Percentiles rank a stretch among this genome's conserved stretches.
Conservation (phyloP, 35 echinoderm and acorn worm species). For the Heliocidaris tuberculata region DNA sequence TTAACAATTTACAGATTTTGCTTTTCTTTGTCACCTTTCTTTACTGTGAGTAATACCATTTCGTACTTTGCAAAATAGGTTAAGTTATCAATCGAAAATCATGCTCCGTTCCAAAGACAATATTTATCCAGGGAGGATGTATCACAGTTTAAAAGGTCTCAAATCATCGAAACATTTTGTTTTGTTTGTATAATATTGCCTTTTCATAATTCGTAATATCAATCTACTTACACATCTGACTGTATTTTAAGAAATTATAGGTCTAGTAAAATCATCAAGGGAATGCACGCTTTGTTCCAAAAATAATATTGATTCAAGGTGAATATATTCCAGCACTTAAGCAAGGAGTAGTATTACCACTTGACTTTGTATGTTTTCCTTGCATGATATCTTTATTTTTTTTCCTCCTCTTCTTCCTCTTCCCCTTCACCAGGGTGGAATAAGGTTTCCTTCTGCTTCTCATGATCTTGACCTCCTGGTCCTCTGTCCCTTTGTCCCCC, state of each 20-base stretch:
- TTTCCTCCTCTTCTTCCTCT: background rate
- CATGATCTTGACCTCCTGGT: background rate
- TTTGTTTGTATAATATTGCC: background rate
- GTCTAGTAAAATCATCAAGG: background rate
- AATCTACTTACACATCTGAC: background rate
- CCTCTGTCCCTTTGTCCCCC: background rate
- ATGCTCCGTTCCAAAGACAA: background rate
- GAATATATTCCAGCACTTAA: slow-evolving; percentile 1
- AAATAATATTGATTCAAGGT: background rate
- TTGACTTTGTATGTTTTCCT: background rate
- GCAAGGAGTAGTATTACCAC: background rate
- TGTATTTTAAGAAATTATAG: background rate
- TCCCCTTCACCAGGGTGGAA: background rate
- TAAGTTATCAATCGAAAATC: background rate
- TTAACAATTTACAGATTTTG: too few species aligned
- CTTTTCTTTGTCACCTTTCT: too few species aligned
- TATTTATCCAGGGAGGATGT: background rate
- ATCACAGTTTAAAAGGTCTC: background rate
- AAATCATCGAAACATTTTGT: background rate
- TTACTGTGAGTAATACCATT: too few species aligned
- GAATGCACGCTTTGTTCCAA: background rate
- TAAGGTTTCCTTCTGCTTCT: background rate
- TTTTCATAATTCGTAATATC: background rate
- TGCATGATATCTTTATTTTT: background rate
- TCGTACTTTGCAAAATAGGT: too few species aligned